Conservation (phyloP, 1,140 invertebrate species). For the Zophobas morio region DNA sequence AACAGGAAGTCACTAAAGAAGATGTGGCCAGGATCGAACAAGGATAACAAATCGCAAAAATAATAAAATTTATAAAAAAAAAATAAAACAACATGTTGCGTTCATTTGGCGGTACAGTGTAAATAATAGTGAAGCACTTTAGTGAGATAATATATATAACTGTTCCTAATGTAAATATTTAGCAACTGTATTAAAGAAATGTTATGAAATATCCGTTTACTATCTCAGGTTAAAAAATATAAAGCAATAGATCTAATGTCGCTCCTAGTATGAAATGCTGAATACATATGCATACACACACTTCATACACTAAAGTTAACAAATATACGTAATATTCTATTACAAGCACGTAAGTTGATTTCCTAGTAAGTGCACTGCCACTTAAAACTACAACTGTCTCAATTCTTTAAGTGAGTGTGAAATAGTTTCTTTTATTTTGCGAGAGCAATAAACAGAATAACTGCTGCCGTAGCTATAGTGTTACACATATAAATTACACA, state of each 20-base stretch:
- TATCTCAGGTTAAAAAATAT: too few relatives aligned
- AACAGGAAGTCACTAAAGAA: too few relatives aligned
- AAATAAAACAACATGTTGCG: not conserved
- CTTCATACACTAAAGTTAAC: slow-evolving; percentile 31
- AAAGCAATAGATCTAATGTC: too few relatives aligned
- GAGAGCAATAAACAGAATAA: slow-evolving; percentile 58
- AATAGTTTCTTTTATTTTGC: slow-evolving; percentile 61
- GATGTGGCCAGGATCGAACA: too few relatives aligned
- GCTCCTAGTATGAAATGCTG: not conserved
- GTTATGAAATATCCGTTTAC: too few relatives aligned
- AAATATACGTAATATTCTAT: slow-evolving; percentile 32
- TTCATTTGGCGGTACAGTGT: not conserved
- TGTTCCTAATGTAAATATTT: too few relatives aligned
- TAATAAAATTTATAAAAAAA: too few relatives aligned
- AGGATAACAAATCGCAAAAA: too few relatives aligned
- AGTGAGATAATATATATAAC: too few relatives aligned
- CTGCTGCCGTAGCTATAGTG: slow-evolving; percentile 51
- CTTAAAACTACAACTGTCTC: slow-evolving; percentile 60
- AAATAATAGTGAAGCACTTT: too few relatives aligned
- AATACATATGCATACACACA: not conserved
- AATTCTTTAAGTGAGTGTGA: slow-evolving; percentile 61
- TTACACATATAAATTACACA: slow-evolving; percentile 63
- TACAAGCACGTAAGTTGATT: slow-evolving; percentile 50
- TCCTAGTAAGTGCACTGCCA: slow-evolving; percentile 56
- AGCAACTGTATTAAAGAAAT: too few relatives aligned